Evolutionary conservation across 2,888 invertebrate species (phyloP), one percentile per base, ranked within the genome.

Genomic region (Choristoneura rosaceana): DNA sequence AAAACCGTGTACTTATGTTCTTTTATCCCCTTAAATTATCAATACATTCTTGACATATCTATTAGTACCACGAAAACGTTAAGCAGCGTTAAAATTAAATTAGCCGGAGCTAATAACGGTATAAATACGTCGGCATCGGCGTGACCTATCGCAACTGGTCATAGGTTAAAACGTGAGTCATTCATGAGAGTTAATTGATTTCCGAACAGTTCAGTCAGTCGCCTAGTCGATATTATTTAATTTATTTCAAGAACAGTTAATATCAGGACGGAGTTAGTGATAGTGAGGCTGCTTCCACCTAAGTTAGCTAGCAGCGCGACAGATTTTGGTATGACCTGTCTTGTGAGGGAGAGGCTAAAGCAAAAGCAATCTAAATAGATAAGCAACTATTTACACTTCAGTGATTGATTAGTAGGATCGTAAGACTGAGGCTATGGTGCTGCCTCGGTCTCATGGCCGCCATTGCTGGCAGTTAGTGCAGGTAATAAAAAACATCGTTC

Each of bases 81-180:
- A 17, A 17, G 33, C 17, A 38, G 38, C 10, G 47, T 15, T 52
- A 12, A 59, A 50, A n/a, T 12, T 25, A 7, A 63, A 59, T 64
- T 59, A 50, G 64, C 64, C 10, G 14, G 4, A 10, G 50, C 66
- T 59, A 65, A 45, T 67, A 61, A 62, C 64, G 58, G 61, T 17
- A 50, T 65, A 55, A 52, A 55, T 15, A 47, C 33, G 60, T n/a
- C 47, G 64, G 25, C 55, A 34, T 34, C 62, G 62, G 17, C 71
- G 55, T 55, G 71, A 70, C 70, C 70, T 70, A 65, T 41, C 60
- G 33, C 59, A 70, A 70, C 65, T 50, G 60, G 65, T 71, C 63
- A 63, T 45, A n/a, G 67, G 67, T 71, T 71, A 58, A 55, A 41
- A 52, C 14, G 38, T 66, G 70, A 69, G 4, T 65, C 66, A 50